Evolutionary conservation across 2,113 vertebrate genomes (phyloP).

Genomic region (Suncus etruscus): DNA sequence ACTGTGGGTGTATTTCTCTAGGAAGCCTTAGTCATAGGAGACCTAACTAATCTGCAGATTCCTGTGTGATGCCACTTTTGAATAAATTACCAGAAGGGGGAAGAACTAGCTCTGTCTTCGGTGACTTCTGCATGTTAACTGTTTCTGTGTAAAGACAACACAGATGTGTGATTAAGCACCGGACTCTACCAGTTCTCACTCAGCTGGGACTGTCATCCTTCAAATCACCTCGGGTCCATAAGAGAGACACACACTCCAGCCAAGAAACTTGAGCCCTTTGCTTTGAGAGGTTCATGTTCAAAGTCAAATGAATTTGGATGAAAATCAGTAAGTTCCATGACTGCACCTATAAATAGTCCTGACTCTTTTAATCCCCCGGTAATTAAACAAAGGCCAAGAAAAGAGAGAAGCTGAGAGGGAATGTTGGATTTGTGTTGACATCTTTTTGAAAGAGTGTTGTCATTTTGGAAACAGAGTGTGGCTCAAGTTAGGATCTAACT

Average conservation of each 20-base stretch:
- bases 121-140: conserved; percentile 85
- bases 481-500: conserved; percentile 39
- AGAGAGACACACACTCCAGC: conserved; percentile 67
- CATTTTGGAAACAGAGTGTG: conserved; percentile 49
- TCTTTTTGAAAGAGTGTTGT: conserved; percentile 71
- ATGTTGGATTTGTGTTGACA: conserved; percentile 52
- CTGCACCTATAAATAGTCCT: conserved; percentile 82
- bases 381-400: conserved; percentile 75
- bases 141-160: conserved; percentile 76
- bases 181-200: neutral
- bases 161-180: conserved; percentile 50
- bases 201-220: conserved; percentile 24
- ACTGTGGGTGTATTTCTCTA: conserved; percentile 68
- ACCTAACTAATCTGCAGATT: conserved; percentile 67
- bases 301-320: conserved; percentile 78
- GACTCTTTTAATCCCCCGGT: conserved; percentile 25
- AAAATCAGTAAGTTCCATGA: conserved; percentile 71
- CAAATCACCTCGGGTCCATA: conserved; percentile 51
- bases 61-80: conserved; percentile 66
- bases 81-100: conserved; percentile 64
- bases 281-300: conserved; percentile 75
- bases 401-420: conserved; percentile 65
- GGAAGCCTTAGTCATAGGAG: conserved; percentile 65
- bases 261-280: conserved; percentile 75
- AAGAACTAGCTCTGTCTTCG: conserved; percentile 74